Conservation (phyloP, 2,113 vertebrate species). For the Sinocyclocheilus grahami region DNA sequence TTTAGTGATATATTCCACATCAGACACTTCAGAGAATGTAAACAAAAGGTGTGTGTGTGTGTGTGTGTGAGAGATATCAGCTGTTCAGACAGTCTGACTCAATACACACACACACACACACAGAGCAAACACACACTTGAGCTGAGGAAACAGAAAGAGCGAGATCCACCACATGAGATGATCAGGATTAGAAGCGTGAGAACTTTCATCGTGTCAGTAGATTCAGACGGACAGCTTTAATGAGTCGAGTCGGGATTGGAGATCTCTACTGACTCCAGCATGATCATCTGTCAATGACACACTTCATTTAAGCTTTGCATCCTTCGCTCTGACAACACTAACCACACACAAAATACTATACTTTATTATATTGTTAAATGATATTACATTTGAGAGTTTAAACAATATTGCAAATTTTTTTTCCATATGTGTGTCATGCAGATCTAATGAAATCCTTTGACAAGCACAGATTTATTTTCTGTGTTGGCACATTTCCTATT, state of each 20-base stretch:
- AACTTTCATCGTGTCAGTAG: background rate
- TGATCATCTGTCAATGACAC: background rate
- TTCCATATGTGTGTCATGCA: background rate
- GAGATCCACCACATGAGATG: background rate
- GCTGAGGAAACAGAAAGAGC: background rate
- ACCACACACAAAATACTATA: too few relatives aligned
- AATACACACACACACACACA: background rate
- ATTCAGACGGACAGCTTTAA: background rate
- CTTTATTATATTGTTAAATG: background rate
- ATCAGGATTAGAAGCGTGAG: background rate
- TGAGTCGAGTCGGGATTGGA: background rate
- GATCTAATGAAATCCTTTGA: background rate
- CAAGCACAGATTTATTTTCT: background rate
- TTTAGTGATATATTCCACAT: background rate
- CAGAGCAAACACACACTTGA: background rate
- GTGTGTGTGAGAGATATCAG: background rate
- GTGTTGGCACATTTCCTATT: background rate
- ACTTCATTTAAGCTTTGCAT: background rate
- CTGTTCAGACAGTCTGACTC: background rate
- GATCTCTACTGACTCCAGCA: background rate
- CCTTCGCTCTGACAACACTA: too few relatives aligned
- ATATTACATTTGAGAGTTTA: background rate
- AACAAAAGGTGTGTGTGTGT: background rate
- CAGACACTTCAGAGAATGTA: background rate
- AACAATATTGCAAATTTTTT: background rate